Percentiles rank a stretch among this genome's conserved stretches.
Conservation (phyloP, 2,797 vertebrate genomes). For the Gallinago solitaria region DNA sequence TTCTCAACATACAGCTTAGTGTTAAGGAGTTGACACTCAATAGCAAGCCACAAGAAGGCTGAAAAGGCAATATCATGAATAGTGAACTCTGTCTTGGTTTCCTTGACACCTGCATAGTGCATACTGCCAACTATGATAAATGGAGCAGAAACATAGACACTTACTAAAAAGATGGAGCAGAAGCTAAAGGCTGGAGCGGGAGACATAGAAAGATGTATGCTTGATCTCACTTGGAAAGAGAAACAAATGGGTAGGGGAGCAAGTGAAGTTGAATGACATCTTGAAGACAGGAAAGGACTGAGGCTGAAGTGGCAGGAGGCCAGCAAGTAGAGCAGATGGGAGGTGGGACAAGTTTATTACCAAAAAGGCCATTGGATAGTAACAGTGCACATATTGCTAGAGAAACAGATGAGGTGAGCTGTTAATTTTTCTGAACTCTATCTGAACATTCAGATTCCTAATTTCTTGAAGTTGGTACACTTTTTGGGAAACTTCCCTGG, state of each 20-base stretch:
- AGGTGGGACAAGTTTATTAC: conserved; percentile 68
- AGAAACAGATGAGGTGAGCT: conserved; percentile 54
- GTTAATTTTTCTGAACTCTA: conserved; percentile 50
- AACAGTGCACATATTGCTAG: conserved; percentile 62
- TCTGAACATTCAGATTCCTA: conserved; percentile 8
- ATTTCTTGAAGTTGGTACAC: conserved; percentile 13
- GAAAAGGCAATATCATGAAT: conserved; percentile 63
- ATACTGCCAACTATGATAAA: conserved; percentile 66
- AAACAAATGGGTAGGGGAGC: conserved; percentile 51
- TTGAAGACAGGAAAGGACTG: conserved; percentile 68
- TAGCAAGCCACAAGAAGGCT: conserved; percentile 12
- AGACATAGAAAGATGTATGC: conserved; percentile 50
- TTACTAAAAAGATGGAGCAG: conserved; percentile 64
- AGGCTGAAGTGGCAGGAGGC: conserved; percentile 61
- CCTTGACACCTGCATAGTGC: conserved; percentile 60
- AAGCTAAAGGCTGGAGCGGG: conserved; percentile 54
- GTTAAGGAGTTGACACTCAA: conserved; percentile 12
- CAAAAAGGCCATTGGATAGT: conserved; percentile 61
- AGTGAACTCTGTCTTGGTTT: conserved; percentile 67
- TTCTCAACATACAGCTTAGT: not conserved
- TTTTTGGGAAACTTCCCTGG: conserved; percentile 20
- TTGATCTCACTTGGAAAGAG: conserved; percentile 68
- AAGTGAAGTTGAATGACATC: conserved; percentile 66
- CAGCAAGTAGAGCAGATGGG: conserved; percentile 76
- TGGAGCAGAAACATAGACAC: conserved; percentile 72